Percentiles rank a stretch among this genome's conserved stretches.
Conservation (phyloP, 1,140 invertebrate species). For the Bicyclus anynana region DNA sequence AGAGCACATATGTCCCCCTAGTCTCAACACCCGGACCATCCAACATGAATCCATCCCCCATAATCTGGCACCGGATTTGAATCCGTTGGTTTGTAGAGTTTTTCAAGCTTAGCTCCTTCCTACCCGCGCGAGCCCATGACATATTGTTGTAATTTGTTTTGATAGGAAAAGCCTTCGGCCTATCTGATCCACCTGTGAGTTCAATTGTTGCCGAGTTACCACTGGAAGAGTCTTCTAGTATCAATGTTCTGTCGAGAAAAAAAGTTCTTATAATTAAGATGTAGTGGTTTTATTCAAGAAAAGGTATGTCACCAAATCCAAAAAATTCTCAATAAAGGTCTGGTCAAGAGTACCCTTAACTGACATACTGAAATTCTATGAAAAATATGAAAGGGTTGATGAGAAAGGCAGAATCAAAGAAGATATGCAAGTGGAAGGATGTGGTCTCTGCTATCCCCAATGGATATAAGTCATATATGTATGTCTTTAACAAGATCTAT, state of each 20-base stretch:
- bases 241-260: constrained; percentile 39
- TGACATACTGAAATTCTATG: no score
- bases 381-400: no score
- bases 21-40: constrained; percentile 46
- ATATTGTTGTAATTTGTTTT: constrained; percentile 55
- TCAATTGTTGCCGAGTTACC: constrained; percentile 39
- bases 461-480: no score
- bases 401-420: no score
- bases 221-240: constrained; percentile 48
- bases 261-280: no score
- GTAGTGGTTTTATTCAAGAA: no score
- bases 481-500: neutral
- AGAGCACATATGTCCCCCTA: constrained; percentile 43
- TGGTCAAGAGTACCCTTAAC: no score
- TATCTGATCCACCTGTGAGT: constrained; percentile 44
- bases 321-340: no score
- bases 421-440: no score
- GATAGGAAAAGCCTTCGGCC: constrained; percentile 53
- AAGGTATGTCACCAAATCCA: neutral
- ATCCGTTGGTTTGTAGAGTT: constrained; percentile 53
- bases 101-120: constrained; percentile 60
- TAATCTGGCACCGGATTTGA: constrained; percentile 53
- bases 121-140: constrained; percentile 52
- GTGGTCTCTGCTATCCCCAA: no score
- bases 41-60: constrained; percentile 57